phyloP scores from a whole-genome alignment of 2,797 vertebrate genomes.

The Labeo calbasu region DNA sequence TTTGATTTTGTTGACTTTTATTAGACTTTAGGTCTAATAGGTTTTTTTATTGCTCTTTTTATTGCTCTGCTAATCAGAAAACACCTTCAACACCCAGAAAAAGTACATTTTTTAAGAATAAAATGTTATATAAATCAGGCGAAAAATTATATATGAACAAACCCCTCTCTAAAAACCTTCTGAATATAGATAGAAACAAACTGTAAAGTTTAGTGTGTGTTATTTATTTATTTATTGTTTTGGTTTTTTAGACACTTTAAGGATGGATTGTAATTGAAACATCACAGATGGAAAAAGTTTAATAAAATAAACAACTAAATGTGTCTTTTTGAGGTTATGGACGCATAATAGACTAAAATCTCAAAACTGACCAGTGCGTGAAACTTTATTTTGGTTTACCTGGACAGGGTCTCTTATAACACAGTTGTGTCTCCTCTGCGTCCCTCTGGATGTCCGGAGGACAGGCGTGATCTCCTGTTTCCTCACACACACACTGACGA shows the following conservation, averaged over 20 bases:
- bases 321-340: not conserved
- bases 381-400: conserved; percentile 64
- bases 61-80: not conserved
- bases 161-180: no score
- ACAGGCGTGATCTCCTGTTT: conserved; percentile 70
- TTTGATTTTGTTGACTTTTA: not conserved
- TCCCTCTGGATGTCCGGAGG: conserved; percentile 61
- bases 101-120: not conserved
- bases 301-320: not conserved
- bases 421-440: conserved; percentile 77
- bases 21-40: no score
- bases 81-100: not conserved
- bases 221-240: no score
- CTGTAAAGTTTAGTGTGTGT: not conserved
- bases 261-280: not conserved
- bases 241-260: no score
- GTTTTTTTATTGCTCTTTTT: not conserved
- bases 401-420: conserved; percentile 81
- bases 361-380: not conserved
- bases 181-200: not conserved
- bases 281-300: not conserved
- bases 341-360: not conserved
- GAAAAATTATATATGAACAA: not conserved
- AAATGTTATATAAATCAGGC: not conserved
- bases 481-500: conserved; percentile 78